A percentile compares a stretch with the other conserved stretches of the same genome.
These are phyloP conservation scores for Cryptus armator DNA, from an alignment of 2,888 invertebrate species.

Conservation along the genomic window DNA sequence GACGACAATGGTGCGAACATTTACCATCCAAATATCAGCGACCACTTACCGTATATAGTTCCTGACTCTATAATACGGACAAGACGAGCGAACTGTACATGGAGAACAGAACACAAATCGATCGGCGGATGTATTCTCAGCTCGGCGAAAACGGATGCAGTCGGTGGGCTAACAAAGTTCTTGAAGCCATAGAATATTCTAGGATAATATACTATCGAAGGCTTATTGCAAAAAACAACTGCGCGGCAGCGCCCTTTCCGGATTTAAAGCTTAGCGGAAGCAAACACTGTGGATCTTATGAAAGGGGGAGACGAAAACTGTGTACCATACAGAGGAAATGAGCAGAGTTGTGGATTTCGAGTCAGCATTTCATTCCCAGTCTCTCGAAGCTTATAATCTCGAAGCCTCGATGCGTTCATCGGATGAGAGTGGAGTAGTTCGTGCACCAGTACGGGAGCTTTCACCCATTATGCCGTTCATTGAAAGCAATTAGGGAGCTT, in stretches of 20 bases:
- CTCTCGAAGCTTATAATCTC: constrained; percentile 56
- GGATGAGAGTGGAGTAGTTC: constrained; percentile 50
- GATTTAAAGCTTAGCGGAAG: neutral
- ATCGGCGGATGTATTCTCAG: constrained; percentile 1
- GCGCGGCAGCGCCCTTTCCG: neutral
- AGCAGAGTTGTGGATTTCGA: constrained; percentile 16
- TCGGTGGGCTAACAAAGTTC: neutral
- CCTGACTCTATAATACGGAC: constrained; percentile 19
- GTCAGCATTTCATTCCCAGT: constrained; percentile 49
- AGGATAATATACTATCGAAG: neutral
- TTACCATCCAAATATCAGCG: constrained; percentile 59
- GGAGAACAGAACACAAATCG: constrained; percentile 2
- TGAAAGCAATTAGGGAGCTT: constrained; percentile 72
- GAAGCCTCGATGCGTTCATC: constrained; percentile 52
- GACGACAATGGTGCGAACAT: constrained; percentile 47
- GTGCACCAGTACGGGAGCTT: constrained; percentile 56
- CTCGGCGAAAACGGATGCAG: constrained; percentile 2
- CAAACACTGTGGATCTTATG: neutral
- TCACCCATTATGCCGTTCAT: constrained; percentile 71
- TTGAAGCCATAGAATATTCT: neutral
- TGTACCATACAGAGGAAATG: constrained; percentile 5
- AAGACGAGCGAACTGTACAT: constrained; percentile 30
- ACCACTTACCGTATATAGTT: constrained; percentile 26
- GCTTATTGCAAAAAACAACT: constrained; percentile 11
- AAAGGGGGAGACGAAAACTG: neutral